phyloP scores from a whole-genome alignment of 2,888 invertebrate genomes.

The Chalcosyrphus nemorum region DNA sequence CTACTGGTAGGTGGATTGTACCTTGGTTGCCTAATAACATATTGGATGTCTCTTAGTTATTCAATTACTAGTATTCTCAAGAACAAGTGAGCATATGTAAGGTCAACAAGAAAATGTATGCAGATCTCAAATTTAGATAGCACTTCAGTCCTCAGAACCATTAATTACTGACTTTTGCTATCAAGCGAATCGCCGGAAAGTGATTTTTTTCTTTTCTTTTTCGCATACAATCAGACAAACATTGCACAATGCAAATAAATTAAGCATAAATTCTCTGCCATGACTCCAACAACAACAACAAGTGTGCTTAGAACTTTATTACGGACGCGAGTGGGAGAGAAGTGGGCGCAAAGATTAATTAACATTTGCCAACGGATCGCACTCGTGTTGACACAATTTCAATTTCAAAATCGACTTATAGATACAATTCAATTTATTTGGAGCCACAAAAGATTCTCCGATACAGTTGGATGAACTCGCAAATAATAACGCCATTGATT shows the following conservation, averaged over 20 bases:
- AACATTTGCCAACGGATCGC: constrained; percentile 44
- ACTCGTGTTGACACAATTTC: constrained; percentile 57
- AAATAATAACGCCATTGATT: constrained; percentile 21
- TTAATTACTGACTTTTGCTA: neutral
- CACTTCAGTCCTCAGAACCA: neutral
- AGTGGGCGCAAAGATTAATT: constrained; percentile 36
- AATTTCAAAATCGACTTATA: constrained; percentile 41
- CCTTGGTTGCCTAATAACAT: too few species aligned
- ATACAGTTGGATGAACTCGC: constrained; percentile 29
- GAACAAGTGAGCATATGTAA: too few species aligned
- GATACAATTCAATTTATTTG: constrained; percentile 45
- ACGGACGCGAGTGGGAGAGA: constrained; percentile 22
- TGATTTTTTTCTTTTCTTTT: constrained; percentile 2
- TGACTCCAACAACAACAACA: neutral
- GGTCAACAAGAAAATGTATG: neutral
- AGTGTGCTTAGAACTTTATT: constrained; percentile 19
- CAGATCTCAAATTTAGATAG: neutral
- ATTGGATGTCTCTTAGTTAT: too few species aligned
- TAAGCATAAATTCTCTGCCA: neutral
- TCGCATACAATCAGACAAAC: constrained; percentile 14
- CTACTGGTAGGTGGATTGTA: too few species aligned
- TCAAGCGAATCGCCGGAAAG: constrained; percentile 15
- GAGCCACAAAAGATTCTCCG: constrained; percentile 14
- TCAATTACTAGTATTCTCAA: too few species aligned
- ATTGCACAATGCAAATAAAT: constrained; percentile 20